A percentile compares a stretch with the other conserved stretches of the same genome.
Evolutionary conservation across 2,888 invertebrate species (phyloP).

Genomic region (Cheilosia pagana): DNA sequence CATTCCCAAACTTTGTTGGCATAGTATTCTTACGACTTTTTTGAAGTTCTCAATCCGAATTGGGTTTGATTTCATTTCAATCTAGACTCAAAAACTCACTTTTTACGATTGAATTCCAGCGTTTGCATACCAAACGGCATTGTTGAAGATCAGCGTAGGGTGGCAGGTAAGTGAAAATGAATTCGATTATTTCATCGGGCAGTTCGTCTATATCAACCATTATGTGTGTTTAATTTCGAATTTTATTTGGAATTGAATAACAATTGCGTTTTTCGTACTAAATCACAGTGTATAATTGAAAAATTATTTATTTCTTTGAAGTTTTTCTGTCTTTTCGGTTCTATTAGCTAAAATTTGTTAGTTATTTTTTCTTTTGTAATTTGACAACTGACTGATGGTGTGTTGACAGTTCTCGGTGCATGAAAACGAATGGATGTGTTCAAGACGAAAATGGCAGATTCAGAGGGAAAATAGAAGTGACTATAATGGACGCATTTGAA

Average conservation of each 20-base stretch:
- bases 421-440: slow-evolving; percentile 6
- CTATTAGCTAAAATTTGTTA: slow-evolving; percentile 34
- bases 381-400: slow-evolving; percentile 33
- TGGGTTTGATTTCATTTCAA: not conserved
- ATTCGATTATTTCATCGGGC: slow-evolving; percentile 97
- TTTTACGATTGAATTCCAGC: slow-evolving; percentile 93
- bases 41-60: not conserved
- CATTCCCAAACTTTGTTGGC: not conserved
- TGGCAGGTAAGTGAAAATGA: slow-evolving; percentile 93
- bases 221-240: not conserved
- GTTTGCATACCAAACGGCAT: slow-evolving; percentile 93
- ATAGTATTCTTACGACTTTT: not conserved
- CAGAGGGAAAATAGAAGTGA: not conserved
- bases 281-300: slow-evolving; percentile 21
- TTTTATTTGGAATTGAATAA: slow-evolving; percentile 11
- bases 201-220: slow-evolving; percentile 85
- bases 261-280: slow-evolving; percentile 1
- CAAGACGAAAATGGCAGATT: not conserved
- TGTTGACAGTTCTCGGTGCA: slow-evolving; percentile 7
- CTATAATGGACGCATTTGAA: not conserved
- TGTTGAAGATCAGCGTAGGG: slow-evolving; percentile 95
- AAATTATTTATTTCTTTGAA: slow-evolving; percentile 35
- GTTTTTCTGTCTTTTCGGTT: slow-evolving; percentile 24
- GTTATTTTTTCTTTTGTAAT: slow-evolving; percentile 41
- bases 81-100: slow-evolving; percentile 86